phyloP scores from a whole-genome alignment of 2,113 vertebrate species.

The Myiozetetes cayanensis region DNA sequence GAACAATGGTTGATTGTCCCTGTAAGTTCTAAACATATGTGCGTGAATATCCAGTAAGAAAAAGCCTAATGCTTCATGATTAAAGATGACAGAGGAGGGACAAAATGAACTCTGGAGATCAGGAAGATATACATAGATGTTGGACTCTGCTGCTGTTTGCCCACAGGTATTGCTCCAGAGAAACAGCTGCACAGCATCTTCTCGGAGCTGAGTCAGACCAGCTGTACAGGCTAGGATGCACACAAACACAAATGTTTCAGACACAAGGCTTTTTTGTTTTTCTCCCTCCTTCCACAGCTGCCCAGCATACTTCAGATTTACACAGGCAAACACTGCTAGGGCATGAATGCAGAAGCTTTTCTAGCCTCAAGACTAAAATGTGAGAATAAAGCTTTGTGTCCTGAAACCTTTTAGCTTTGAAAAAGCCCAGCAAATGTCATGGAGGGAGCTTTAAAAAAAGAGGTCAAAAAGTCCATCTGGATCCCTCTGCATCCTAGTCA shows the following conservation, averaged over 20 bases:
- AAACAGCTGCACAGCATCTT: conserved; percentile 74
- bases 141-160: conserved; percentile 53
- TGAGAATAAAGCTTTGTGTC: conserved; percentile 55
- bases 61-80: conserved; percentile 60
- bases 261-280: conserved; percentile 42
- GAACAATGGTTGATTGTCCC: conserved; percentile 40
- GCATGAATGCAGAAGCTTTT: conserved; percentile 48
- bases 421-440: conserved; percentile 42
- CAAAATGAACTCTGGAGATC: conserved; percentile 61
- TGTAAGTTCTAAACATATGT: conserved; percentile 58
- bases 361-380: conserved; percentile 39
- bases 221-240: conserved; percentile 59
- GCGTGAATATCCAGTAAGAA: conserved; percentile 44
- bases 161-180: conserved; percentile 66
- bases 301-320: conserved; percentile 47
- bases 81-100: conserved; percentile 62
- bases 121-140: conserved; percentile 26
- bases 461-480: conserved; percentile 60
- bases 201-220: conserved; percentile 66
- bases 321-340: conserved; percentile 5
- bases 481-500: neutral
- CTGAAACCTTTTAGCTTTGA: conserved; percentile 53
- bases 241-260: conserved; percentile 63
- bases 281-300: conserved; percentile 48
- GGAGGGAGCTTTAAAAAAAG: conserved; percentile 15